Percentiles rank a stretch among this genome's conserved stretches.
Conservation (phyloP, 92 coral and sea anemone genomes). For the Epizoanthus scotinus region DNA sequence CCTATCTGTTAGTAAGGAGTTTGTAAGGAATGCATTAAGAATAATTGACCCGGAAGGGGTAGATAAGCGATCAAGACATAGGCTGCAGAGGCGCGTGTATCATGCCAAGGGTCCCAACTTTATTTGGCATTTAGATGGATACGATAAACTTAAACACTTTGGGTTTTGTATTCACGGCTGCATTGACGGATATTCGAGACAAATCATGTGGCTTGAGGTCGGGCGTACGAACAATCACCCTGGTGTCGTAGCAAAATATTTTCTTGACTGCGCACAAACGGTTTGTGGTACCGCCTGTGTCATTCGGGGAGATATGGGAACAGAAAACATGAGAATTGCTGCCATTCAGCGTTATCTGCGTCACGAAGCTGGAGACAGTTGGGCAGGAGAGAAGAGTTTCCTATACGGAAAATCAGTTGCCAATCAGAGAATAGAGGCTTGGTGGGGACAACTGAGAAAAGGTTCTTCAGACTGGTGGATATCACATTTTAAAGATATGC, state of each 20-base stretch:
- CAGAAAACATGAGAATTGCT: slow-evolving; percentile 54
- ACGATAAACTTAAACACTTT: slow-evolving; percentile 66
- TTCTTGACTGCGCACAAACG: slow-evolving; percentile 46
- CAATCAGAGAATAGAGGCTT: slow-evolving; percentile 67
- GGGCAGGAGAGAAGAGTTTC: slow-evolving; percentile 54
- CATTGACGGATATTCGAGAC: slow-evolving; percentile 54
- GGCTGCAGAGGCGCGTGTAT: slow-evolving; percentile 64
- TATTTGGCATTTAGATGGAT: slow-evolving; percentile 69
- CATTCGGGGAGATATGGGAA: slow-evolving; percentile 58
- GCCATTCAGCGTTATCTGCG: slow-evolving; percentile 60
- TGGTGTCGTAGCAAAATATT: slow-evolving; percentile 47
- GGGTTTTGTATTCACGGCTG: slow-evolving; percentile 66
- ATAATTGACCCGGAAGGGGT: slow-evolving; percentile 56
- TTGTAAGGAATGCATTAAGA: slow-evolving; percentile 48
- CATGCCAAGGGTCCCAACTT: slow-evolving; percentile 63
- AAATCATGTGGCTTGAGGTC: slow-evolving; percentile 55
- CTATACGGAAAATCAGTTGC: slow-evolving; percentile 59
- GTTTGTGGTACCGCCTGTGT: slow-evolving; percentile 57
- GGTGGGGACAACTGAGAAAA: slow-evolving; percentile 66
- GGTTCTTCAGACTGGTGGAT: slow-evolving; percentile 66
- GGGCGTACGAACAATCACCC: slow-evolving; percentile 51
- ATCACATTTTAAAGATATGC: slow-evolving; percentile 56
- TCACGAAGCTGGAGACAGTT: slow-evolving; percentile 53
- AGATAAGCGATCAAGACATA: slow-evolving; percentile 49
- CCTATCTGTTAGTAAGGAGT: slow-evolving; percentile 52